These are phyloP conservation scores for Nibea albiflora DNA, from an alignment of 2,113 vertebrate genomes.

Conservation along the genomic window DNA sequence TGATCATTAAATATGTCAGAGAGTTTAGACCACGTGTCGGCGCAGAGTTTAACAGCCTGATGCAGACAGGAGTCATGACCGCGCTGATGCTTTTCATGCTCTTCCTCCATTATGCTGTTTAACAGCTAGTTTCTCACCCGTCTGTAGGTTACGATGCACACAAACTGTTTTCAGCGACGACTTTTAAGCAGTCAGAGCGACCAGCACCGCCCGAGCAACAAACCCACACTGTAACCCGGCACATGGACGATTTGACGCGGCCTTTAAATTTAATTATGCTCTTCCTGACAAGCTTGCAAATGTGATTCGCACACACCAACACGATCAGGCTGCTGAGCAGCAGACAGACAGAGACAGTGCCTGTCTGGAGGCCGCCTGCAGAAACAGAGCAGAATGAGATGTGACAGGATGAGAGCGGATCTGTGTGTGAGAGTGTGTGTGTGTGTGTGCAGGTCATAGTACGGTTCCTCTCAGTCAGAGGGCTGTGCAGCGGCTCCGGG, in stretches of 20 bases:
- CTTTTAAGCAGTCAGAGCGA: background rate
- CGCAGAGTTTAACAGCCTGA: too few relatives aligned
- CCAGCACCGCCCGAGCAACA: slow-evolving; percentile 20
- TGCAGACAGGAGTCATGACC: too few relatives aligned
- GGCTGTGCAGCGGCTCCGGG: slow-evolving; percentile 20
- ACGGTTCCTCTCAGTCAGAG: slow-evolving; percentile 16
- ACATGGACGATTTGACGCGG: background rate
- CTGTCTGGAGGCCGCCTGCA: slow-evolving; percentile 50
- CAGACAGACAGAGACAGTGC: background rate
- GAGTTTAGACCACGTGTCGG: too few relatives aligned
- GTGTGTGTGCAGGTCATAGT: slow-evolving; percentile 7
- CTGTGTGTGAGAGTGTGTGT: slow-evolving; percentile 19
- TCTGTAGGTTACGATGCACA: background rate
- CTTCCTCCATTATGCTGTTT: background rate
- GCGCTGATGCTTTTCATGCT: too few relatives aligned
- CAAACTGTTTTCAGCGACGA: background rate
- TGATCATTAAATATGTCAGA: too few relatives aligned
- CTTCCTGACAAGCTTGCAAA: slow-evolving; percentile 32
- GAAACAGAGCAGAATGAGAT: slow-evolving; percentile 48
- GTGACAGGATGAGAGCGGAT: slow-evolving; percentile 58
- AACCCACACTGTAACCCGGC: background rate
- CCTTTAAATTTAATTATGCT: slow-evolving; percentile 38
- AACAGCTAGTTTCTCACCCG: background rate
- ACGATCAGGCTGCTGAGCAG: background rate
- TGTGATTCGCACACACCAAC: slow-evolving; percentile 10